Percentiles rank a stretch among this genome's conserved stretches.
phyloP scores from a whole-genome alignment of 2,113 vertebrate species.

The Labeo rohita region DNA sequence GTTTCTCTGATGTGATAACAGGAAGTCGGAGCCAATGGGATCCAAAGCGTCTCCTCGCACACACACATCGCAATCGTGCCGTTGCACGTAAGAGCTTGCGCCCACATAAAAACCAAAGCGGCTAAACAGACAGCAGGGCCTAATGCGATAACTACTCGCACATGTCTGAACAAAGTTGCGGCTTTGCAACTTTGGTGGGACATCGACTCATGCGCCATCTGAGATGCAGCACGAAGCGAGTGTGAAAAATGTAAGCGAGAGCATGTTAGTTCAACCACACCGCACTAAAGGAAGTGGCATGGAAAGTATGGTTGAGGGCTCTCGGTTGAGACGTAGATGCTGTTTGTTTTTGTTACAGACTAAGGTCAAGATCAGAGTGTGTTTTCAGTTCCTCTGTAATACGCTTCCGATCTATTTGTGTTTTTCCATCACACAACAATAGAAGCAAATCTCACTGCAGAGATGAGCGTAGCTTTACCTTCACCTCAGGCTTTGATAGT shows the following conservation, averaged over 20 bases:
- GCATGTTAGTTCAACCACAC: conserved; percentile 63
- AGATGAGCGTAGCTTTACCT: not conserved
- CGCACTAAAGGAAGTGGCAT: conserved; percentile 68
- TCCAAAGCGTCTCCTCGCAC: conserved; percentile 18
- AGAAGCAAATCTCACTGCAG: not conserved
- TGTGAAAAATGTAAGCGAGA: conserved; percentile 62
- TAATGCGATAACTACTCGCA: conserved; percentile 55
- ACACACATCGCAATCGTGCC: conserved; percentile 11
- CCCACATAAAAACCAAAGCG: conserved; percentile 42
- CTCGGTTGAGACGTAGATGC: conserved; percentile 28
- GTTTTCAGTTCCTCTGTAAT: conserved; percentile 12
- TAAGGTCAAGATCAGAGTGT: conserved; percentile 29
- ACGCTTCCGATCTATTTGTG: not conserved
- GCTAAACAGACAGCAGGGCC: conserved; percentile 48
- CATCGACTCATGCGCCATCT: conserved; percentile 46
- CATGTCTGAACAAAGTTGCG: conserved; percentile 56
- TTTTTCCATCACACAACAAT: conserved; percentile 7
- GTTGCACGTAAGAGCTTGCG: conserved; percentile 28
- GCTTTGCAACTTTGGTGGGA: conserved; percentile 48
- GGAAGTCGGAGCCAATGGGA: conserved; percentile 63
- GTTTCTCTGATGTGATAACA: conserved; percentile 64
- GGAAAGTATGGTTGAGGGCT: conserved; percentile 59
- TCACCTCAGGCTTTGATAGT: conserved; percentile 4
- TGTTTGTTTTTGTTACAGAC: conserved; percentile 39
- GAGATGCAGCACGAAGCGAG: conserved; percentile 42